Conservation (phyloP, 2,888 invertebrate genomes). For the Hydrotaea cyrtoneurina region DNA sequence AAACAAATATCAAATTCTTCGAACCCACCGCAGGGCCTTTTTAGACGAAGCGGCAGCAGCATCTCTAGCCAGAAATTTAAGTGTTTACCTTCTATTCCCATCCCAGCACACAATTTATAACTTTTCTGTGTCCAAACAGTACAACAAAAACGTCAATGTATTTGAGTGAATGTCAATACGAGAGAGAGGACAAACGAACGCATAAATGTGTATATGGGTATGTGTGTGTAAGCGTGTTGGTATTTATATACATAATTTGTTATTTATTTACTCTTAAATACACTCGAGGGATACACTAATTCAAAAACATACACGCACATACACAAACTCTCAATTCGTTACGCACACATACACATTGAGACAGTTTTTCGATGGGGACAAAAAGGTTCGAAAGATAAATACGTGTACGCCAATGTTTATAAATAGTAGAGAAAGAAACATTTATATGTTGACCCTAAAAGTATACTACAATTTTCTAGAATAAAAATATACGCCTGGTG, state of each 20-base stretch:
- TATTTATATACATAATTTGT: constrained; percentile 54
- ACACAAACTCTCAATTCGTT: neutral
- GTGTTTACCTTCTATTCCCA: neutral
- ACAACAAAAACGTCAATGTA: neutral
- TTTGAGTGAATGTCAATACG: neutral
- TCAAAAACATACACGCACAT: constrained; percentile 25
- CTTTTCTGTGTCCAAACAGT: constrained; percentile 3
- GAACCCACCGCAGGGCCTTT: neutral
- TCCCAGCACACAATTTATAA: neutral
- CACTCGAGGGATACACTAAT: constrained; percentile 51
- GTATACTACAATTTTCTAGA: neutral
- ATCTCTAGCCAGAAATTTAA: neutral
- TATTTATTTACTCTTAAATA: constrained; percentile 64
- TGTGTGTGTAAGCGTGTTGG: constrained; percentile 2
- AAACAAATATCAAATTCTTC: constrained; percentile 10
- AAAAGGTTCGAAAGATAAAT: neutral
- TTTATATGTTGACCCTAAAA: neutral
- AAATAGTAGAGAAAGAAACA: neutral
- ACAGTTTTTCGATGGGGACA: neutral
- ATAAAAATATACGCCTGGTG: neutral
- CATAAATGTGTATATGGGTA: neutral
- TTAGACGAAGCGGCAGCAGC: neutral
- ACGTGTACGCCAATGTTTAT: neutral
- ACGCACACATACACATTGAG: neutral
- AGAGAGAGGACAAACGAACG: too few species aligned